Base-by-base conservation (phyloP, 2,888 invertebrate genomes). In the Endomychus coccineus region DNA sequence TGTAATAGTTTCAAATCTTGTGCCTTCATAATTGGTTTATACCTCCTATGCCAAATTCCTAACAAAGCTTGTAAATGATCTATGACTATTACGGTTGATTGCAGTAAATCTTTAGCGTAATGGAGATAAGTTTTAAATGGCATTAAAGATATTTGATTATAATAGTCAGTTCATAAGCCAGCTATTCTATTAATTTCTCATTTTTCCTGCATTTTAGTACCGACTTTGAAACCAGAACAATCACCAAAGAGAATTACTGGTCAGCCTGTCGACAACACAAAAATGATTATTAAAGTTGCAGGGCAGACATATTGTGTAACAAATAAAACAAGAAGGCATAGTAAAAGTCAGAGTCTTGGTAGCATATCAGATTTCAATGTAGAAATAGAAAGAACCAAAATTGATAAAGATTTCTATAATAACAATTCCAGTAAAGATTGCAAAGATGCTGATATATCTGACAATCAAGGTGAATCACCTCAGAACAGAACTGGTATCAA, bases 241-340 rank as follows among this genome's bases (percentile, higher is more conserved):
- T 57, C 59, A 16, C 57, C 59, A 9, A 44, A 48, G 34, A 33
- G 49, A 42, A 47, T 43, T 17, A 42, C 40, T 10, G 55, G 58
- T 27, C 55, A 54, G 40, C 59, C 59, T 6, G 55, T 63, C 28
- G 66, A 66, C 50, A 64, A 64, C 45, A 59, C 61, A 16, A 62
- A 62, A 37, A 67, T 67, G 67, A 51, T 62, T 27, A 66, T 67
- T 36, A 66, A 63, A 48, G 65, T 66, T 23, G 67, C 62, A n/a
- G 67, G 67, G 16, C 60, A 64, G 39, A 64, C 64, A 50, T 67
- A 66, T 49, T 59, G 58, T 39, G 67, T 67, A 27, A 66, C 63
- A 31, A 66, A 65, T 42, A 56, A 56, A 27, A 58, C 59, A 27
- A 62, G 59, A 45, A 50, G 50, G 25, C 27, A 27, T 28, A 59